A percentile compares a stretch with the other conserved stretches of the same genome.
Evolutionary conservation across 2,797 vertebrate genomes (phyloP).

Genomic region (Syndactyla subalaris): DNA sequence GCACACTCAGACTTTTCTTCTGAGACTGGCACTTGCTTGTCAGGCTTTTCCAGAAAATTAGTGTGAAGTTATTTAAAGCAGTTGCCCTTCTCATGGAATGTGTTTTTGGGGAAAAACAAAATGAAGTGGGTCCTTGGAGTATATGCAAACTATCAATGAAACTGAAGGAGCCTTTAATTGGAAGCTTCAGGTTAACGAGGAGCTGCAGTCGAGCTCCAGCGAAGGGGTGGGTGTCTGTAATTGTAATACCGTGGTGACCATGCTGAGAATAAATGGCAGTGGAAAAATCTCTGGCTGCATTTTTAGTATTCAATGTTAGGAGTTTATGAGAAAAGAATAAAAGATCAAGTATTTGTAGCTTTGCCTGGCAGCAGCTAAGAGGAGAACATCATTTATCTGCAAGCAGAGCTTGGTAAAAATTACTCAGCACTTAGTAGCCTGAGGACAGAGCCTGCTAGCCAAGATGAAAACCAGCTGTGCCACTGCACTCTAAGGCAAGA

Average conservation of each 20-base stretch:
- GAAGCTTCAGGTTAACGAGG: conserved; percentile 59
- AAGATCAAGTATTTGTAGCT: conserved; percentile 60
- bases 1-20: conserved; percentile 11
- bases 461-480: conserved; percentile 68
- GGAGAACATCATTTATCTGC: conserved; percentile 62
- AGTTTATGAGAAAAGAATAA: conserved; percentile 69
- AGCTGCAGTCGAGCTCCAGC: conserved; percentile 18
- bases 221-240: conserved; percentile 16
- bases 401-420: conserved; percentile 61
- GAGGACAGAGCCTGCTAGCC: conserved; percentile 61
- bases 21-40: not conserved
- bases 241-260: conserved; percentile 23
- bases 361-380: conserved; percentile 64
- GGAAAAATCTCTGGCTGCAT: conserved; percentile 65
- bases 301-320: conserved; percentile 54
- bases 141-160: conserved; percentile 41
- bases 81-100: conserved; percentile 18
- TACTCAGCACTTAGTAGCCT: conserved; percentile 67
- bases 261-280: conserved; percentile 58
- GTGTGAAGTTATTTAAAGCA: conserved; percentile 57
- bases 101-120: not conserved
- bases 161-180: conserved; percentile 51
- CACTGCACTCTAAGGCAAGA: not conserved
- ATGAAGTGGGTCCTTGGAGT: conserved; percentile 22
- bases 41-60: conserved; percentile 32